phyloP scores from a whole-genome alignment of 2,797 vertebrate genomes.

The Chiloscyllium punctatum region DNA sequence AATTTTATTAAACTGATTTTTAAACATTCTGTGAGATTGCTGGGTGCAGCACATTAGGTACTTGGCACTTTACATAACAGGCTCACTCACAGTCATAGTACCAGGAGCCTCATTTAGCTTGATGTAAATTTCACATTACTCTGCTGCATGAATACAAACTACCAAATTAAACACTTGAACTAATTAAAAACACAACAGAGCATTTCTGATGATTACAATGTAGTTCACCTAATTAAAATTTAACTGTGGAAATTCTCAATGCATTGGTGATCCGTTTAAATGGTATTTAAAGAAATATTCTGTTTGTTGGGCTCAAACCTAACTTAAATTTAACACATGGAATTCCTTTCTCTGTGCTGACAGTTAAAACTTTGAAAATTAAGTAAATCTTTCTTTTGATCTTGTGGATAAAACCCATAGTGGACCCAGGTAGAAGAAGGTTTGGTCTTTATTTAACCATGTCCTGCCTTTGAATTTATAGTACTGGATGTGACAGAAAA shows the following conservation, averaged over 20 bases:
- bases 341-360: not conserved
- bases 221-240: not conserved
- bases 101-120: not conserved
- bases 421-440: not conserved
- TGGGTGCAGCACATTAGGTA: not conserved
- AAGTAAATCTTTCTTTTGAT: not conserved
- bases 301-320: not conserved
- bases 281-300: not conserved
- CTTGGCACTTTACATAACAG: not conserved
- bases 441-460: not conserved
- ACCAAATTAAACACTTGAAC: constrained; percentile 1
- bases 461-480: not conserved
- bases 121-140: not conserved
- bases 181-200: not conserved
- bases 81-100: not conserved
- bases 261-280: not conserved
- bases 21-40: not conserved
- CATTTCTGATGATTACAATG: not conserved
- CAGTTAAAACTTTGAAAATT: not conserved
- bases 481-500: not conserved
- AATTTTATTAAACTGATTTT: not conserved
- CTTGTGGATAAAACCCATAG: not conserved
- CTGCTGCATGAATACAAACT: not conserved
- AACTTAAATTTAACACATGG: not conserved
- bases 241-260: not conserved